These are phyloP conservation scores for Triops cancriformis DNA, from an alignment of 1,140 invertebrate genomes.

Conservation along the genomic window DNA sequence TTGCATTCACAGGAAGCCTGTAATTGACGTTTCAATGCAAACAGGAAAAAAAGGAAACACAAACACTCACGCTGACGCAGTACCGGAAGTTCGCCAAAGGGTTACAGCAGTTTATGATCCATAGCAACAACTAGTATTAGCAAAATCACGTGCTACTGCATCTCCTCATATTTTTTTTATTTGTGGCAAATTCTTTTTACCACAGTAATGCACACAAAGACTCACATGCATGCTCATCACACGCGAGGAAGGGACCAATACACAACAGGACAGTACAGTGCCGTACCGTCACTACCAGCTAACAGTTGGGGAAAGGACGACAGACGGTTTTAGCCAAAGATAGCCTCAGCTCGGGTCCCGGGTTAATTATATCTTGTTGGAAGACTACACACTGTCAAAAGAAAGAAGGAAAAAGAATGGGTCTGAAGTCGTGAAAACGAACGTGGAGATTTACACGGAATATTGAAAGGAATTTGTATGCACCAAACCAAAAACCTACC, in stretches of 20 bases:
- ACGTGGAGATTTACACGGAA: background rate
- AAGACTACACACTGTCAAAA: background rate
- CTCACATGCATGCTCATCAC: background rate
- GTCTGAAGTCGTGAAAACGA: background rate
- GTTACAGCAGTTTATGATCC: too few species aligned
- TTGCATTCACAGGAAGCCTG: background rate
- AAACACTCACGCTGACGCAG: background rate
- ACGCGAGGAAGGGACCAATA: background rate
- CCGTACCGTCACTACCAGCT: background rate
- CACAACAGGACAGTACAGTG: too few species aligned
- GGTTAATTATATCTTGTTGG: background rate
- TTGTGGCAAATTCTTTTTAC: background rate
- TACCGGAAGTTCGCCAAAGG: too few species aligned
- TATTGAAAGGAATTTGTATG: too few species aligned
- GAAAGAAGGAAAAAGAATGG: background rate
- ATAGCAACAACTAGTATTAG: too few species aligned
- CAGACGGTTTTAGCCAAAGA: background rate
- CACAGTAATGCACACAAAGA: background rate
- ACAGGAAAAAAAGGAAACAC: background rate
- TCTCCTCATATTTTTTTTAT: background rate
- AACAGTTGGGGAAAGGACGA: background rate
- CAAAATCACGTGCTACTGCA: background rate
- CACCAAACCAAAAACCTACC: too few species aligned
- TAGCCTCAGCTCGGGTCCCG: background rate
- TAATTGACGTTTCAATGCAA: background rate